A percentile compares a stretch with the other conserved stretches of the same genome.
Evolutionary conservation across 1,140 invertebrate genomes (phyloP).

Genomic region (Apis florea): DNA sequence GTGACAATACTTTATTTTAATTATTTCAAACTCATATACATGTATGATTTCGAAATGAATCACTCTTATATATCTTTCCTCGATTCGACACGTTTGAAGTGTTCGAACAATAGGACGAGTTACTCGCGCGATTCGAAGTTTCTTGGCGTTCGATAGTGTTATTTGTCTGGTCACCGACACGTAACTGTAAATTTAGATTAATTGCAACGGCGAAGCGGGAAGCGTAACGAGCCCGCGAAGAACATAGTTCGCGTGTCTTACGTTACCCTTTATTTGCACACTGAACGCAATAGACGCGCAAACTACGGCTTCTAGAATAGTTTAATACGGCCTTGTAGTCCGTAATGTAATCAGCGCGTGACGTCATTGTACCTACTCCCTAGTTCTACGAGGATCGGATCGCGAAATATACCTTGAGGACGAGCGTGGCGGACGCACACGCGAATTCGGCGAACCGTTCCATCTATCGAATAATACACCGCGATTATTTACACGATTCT

Average conservation of each 20-base stretch:
- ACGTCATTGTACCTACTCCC: constrained; percentile 47
- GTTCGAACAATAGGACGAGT: too few relatives aligned
- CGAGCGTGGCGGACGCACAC: neutral
- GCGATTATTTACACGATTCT: neutral
- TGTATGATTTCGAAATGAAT: too few relatives aligned
- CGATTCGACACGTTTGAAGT: too few relatives aligned
- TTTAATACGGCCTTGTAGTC: constrained; percentile 56
- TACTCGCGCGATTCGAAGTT: too few relatives aligned
- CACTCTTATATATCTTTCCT: too few relatives aligned
- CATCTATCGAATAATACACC: neutral
- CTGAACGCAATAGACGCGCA: constrained; percentile 32
- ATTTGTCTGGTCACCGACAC: too few relatives aligned
- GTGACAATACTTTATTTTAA: neutral
- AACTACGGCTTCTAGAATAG: constrained; percentile 48
- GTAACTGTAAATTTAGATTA: neutral
- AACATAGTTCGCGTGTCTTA: constrained; percentile 9
- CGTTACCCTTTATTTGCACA: constrained; percentile 41
- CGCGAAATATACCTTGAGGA: constrained; percentile 37
- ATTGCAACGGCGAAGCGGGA: neutral
- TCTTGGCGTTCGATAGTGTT: neutral
- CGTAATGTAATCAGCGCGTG: constrained; percentile 59
- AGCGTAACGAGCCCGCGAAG: neutral
- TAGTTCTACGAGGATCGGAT: constrained; percentile 40
- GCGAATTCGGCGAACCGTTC: neutral
- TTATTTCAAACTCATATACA: too few relatives aligned